Evolutionary conservation across 1,140 invertebrate genomes (phyloP).

Genomic region (Drosophila navojoa): DNA sequence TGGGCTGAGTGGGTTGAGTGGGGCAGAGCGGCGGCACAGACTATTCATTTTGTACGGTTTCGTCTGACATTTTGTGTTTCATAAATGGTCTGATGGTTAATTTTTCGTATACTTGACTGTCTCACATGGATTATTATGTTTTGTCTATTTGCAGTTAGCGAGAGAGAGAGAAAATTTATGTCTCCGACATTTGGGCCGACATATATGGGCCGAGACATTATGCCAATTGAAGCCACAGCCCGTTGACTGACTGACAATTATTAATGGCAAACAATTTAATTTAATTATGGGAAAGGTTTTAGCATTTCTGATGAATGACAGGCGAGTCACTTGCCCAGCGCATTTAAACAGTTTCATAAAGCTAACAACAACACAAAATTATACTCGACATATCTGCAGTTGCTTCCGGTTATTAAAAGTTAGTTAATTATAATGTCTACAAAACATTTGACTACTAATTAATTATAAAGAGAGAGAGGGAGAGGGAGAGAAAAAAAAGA

Average conservation of each 20-base stretch:
- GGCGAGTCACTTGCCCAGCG: constrained; percentile 25
- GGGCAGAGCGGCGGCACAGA: constrained; percentile 3
- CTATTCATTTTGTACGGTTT: constrained; percentile 63
- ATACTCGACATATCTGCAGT: constrained; percentile 41
- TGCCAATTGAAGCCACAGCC: constrained; percentile 45
- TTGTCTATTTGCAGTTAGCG: constrained; percentile 44
- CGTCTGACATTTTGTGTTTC: constrained; percentile 70
- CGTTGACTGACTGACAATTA: constrained; percentile 63
- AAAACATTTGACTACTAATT: constrained; percentile 65
- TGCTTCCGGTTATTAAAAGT: constrained; percentile 66
- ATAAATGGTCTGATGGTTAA: constrained; percentile 78
- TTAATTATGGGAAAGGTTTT: constrained; percentile 75
- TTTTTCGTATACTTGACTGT: constrained; percentile 67
- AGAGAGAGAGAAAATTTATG: constrained; percentile 55
- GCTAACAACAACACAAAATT: constrained; percentile 10
- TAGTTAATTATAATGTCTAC: constrained; percentile 59
- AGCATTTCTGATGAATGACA: constrained; percentile 38
- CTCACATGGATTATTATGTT: constrained; percentile 78
- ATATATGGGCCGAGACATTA: constrained; percentile 63
- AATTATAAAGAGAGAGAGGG: constrained; percentile 41
- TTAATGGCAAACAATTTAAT: constrained; percentile 75
- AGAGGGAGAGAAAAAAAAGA: constrained; percentile 22
- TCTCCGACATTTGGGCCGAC: constrained; percentile 70
- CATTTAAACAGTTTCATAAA: constrained; percentile 35
- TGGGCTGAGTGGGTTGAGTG: background rate